A percentile compares a stretch with the other conserved stretches of the same genome.
These are phyloP conservation scores for Myotis planiceps DNA, from an alignment of 2,797 vertebrate species.

Conservation along the genomic window DNA sequence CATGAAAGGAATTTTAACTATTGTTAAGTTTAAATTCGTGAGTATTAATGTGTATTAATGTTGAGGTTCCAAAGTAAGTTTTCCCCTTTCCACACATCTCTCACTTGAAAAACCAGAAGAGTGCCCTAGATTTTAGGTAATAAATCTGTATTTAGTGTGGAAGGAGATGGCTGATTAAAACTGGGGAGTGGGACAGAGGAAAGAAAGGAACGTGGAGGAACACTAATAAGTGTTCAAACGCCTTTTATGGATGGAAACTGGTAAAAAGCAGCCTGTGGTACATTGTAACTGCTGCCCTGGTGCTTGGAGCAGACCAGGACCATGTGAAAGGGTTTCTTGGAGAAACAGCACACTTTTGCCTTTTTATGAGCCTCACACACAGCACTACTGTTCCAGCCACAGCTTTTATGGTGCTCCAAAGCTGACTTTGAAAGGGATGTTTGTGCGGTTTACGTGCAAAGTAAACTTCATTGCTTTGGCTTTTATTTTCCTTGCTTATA, in stretches of 20 bases:
- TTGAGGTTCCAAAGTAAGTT: neutral
- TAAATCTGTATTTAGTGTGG: neutral
- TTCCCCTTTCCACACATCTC: neutral
- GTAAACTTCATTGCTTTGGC: neutral
- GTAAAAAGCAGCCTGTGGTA: neutral
- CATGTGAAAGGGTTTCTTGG: neutral
- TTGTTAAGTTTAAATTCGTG: neutral
- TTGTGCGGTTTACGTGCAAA: neutral
- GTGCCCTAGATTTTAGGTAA: neutral
- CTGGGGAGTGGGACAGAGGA: neutral
- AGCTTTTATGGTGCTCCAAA: neutral
- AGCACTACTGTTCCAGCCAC: neutral
- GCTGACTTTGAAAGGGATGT: constrained; percentile 24
- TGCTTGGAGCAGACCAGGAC: neutral
- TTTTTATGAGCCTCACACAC: constrained; percentile 25
- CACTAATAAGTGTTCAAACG: neutral
- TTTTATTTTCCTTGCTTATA: constrained; percentile 13
- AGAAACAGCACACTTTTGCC: neutral
- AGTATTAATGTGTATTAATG: neutral
- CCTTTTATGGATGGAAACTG: constrained; percentile 22
- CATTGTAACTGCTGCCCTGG: neutral
- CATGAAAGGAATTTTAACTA: neutral
- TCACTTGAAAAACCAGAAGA: neutral
- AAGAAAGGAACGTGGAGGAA: neutral
- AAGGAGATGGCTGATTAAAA: neutral